Evolutionary conservation across 2,888 invertebrate genomes (phyloP), one percentile per base, ranked within the genome.

Genomic region (Oscheius myriophilus): DNA sequence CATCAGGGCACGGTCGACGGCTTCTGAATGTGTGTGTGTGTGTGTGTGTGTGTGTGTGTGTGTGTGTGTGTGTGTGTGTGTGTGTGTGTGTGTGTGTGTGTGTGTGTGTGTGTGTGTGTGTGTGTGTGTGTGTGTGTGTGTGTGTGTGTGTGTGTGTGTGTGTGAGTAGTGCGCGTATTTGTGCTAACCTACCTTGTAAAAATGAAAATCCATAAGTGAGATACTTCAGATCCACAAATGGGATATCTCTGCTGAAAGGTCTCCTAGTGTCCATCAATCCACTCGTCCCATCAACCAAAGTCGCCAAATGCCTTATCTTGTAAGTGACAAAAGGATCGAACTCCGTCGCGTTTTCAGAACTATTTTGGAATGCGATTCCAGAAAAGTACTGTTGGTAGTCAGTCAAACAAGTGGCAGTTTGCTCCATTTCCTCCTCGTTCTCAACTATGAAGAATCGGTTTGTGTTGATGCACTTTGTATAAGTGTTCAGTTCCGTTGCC

Each of bases 1-100:
- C 58, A 94, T 92, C 69, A 94, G 91, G 3, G 92, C 92, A 71
- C 91, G 90, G 86, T 94, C 94, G 16, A 95, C 88, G 80, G 93
- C 89, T 83, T 95, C 74, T 70, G 65, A 52, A 72, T n/a, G n/a
- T n/a, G n/a, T n/a, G n/a, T n/a, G n/a, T n/a, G n/a, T n/a, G n/a
- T n/a, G n/a, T n/a, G n/a, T n/a, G n/a, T n/a, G n/a, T n/a, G n/a
- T n/a, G n/a, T n/a, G n/a, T n/a, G n/a, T n/a, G n/a, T n/a, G n/a
- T n/a, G n/a, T n/a, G n/a, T n/a, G n/a, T n/a, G n/a, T n/a, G n/a
- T n/a, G n/a, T n/a, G n/a, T n/a, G n/a, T n/a, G n/a, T n/a, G n/a
- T n/a, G n/a, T n/a, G n/a, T n/a, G n/a, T n/a, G n/a, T n/a, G n/a
- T n/a, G n/a, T n/a, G n/a, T n/a, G n/a, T n/a, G n/a, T n/a, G n/a